Percentiles rank a stretch among this genome's conserved stretches.
phyloP scores from a whole-genome alignment of 2,113 vertebrate species.

The Gobio gobio region DNA sequence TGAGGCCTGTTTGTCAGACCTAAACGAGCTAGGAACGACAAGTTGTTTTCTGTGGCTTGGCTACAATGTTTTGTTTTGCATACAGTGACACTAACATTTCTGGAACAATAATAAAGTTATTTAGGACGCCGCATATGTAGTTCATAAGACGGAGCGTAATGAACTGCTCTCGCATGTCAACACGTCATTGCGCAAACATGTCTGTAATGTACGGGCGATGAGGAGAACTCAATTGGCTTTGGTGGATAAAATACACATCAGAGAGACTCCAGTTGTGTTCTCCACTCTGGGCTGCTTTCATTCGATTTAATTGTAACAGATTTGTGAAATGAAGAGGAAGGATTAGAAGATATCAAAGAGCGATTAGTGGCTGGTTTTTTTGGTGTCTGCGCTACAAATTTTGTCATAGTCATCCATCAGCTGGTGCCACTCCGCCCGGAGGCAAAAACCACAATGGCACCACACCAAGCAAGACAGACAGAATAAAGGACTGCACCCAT shows the following conservation, averaged over 20 bases:
- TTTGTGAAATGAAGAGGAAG: slow-evolving; percentile 39
- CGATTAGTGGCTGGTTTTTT: slow-evolving; percentile 37
- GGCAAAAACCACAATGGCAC: slow-evolving; percentile 72
- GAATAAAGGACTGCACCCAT: slow-evolving; percentile 64
- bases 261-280: slow-evolving; percentile 36
- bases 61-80: slow-evolving; percentile 72
- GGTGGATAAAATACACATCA: slow-evolving; percentile 40
- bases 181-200: slow-evolving; percentile 38
- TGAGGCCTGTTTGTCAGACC: slow-evolving; percentile 64
- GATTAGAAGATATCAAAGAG: slow-evolving; percentile 56
- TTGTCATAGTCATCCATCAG: slow-evolving; percentile 75
- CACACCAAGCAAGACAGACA: slow-evolving; percentile 67
- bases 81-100: slow-evolving; percentile 70
- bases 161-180: slow-evolving; percentile 50
- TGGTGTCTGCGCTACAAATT: slow-evolving; percentile 62
- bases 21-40: slow-evolving; percentile 64
- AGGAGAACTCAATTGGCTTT: slow-evolving; percentile 43
- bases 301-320: slow-evolving; percentile 48
- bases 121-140: slow-evolving; percentile 65
- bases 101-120: slow-evolving; percentile 70
- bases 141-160: slow-evolving; percentile 57
- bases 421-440: slow-evolving; percentile 72
- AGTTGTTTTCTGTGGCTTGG: slow-evolving; percentile 74
- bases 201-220: slow-evolving; percentile 48
- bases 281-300: slow-evolving; percentile 39